Evolutionary conservation across 2,113 vertebrate genomes (phyloP), one percentile per base, ranked within the genome.

Genomic region (Uropsilus gracilis): DNA sequence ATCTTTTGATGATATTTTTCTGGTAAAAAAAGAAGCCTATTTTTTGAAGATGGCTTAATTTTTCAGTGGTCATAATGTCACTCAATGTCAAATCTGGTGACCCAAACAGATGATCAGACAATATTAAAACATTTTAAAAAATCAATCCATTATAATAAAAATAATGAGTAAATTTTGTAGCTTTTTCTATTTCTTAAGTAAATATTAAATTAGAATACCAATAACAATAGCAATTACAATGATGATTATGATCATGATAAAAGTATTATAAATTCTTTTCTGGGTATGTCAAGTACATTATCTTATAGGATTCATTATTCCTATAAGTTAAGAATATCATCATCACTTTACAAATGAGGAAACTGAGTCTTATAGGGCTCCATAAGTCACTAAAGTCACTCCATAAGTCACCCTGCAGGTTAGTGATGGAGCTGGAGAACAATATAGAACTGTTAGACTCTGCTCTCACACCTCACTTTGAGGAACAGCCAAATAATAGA

Each of bases 141-240:
- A 16, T 66, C 4, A 82, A 55, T 81, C 61, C 55, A 14, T 89
- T 66, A 46, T 39, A 34, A 84, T 14, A 94, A 82, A 66, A 85
- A 5, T 48, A 50, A 72, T 55, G 30, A 88, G 53, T 14, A 90
- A 59, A 88, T 48, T 89, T 34, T 12, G 17, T 44, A 90, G 44
- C 5, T 64, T 55, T 93, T 63, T 80, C 32, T n/a, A 5, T 44
- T 14, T 93, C 77, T 81, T 32, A 71, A 83, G 17, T 50, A 69
- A 89, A 42, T 53, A 59, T 85, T 42, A 80, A 96, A 28, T 76
- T 81, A 71, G 72, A 92, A 90, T 85, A 55, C 20, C 12, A 75
- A 73, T 48, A 44, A 46, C 44, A 1, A 34, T 39, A 76, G 26
- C 2, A 59, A 73, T 17, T 64, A 48, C 72, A 80, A 78, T 69